These are phyloP conservation scores for Ambastaia sidthimunki DNA, from an alignment of 2,797 vertebrate genomes.

Conservation along the genomic window DNA sequence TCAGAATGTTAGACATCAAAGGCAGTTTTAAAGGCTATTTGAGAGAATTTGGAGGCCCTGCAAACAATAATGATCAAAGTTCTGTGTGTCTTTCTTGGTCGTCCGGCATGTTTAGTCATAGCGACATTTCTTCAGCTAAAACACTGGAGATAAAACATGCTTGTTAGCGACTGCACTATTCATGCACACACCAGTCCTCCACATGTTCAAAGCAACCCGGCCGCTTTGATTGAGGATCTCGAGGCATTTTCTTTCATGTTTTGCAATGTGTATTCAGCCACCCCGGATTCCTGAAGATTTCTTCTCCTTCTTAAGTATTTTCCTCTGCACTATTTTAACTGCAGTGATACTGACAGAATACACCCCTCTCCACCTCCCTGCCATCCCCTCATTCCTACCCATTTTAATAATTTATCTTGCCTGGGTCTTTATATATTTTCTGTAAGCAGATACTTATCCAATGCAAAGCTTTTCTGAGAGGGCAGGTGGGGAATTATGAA, in stretches of 20 bases:
- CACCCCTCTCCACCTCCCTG: conserved; percentile 4
- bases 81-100: conserved; percentile 50
- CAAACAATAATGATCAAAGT: conserved; percentile 65
- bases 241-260: conserved; percentile 55
- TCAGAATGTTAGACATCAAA: conserved; percentile 64
- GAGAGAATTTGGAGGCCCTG: conserved; percentile 57
- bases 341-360: conserved; percentile 42
- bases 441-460: conserved; percentile 50
- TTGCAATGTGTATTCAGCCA: conserved; percentile 11
- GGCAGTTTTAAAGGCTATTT: conserved; percentile 58
- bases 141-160: conserved; percentile 46
- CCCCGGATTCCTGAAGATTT: conserved; percentile 39
- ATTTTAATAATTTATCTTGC: conserved; percentile 59
- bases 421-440: conserved; percentile 43
- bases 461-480: conserved; percentile 57
- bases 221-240: conserved; percentile 48
- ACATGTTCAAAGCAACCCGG: conserved; percentile 46
- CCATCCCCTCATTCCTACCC: conserved; percentile 41
- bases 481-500: conserved; percentile 52
- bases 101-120: conserved; percentile 47
- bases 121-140: conserved; percentile 40
- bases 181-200: conserved; percentile 26
- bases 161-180: conserved; percentile 53
- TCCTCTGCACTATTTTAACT: conserved; percentile 11
- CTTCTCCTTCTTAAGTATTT: conserved; percentile 34